Conservation (phyloP, 2,797 vertebrate species). For the Eulemur coronatus region DNA sequence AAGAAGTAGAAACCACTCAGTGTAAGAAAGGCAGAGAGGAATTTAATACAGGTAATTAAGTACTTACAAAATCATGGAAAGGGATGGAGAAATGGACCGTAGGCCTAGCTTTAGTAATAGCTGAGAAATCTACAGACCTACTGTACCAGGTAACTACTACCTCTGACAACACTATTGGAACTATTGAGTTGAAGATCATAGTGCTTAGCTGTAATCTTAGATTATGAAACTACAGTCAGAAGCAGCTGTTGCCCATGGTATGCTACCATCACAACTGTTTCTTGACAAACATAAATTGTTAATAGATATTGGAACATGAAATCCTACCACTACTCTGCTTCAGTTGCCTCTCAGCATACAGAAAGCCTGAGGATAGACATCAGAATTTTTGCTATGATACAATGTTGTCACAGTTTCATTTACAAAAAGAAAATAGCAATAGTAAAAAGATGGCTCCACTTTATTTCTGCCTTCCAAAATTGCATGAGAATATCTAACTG, state of each 20-base stretch:
- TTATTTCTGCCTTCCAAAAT: not conserved
- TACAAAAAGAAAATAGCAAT: not conserved
- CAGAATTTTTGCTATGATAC: not conserved
- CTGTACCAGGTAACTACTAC: not conserved
- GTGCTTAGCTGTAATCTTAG: too few relatives aligned
- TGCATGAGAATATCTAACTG: not conserved
- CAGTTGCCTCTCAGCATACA: not conserved
- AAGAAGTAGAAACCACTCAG: not conserved
- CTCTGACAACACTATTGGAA: not conserved
- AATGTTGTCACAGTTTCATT: not conserved
- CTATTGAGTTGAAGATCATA: not conserved
- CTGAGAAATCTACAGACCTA: not conserved
- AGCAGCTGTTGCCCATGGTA: fast-evolving
- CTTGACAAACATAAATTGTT: not conserved
- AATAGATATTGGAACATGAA: not conserved
- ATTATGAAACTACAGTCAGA: not conserved
- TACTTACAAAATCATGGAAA: not conserved
- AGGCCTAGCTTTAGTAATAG: not conserved
- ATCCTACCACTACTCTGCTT: not conserved
- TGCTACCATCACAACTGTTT: not conserved
- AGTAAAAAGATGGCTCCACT: not conserved
- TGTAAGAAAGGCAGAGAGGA: not conserved
- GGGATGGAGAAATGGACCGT: not conserved
- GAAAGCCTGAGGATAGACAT: not conserved
- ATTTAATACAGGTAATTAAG: not conserved